Evolutionary conservation across 2,113 vertebrate species (phyloP), one percentile per base, ranked within the genome.

Genomic region (Pollachius pollachius): DNA sequence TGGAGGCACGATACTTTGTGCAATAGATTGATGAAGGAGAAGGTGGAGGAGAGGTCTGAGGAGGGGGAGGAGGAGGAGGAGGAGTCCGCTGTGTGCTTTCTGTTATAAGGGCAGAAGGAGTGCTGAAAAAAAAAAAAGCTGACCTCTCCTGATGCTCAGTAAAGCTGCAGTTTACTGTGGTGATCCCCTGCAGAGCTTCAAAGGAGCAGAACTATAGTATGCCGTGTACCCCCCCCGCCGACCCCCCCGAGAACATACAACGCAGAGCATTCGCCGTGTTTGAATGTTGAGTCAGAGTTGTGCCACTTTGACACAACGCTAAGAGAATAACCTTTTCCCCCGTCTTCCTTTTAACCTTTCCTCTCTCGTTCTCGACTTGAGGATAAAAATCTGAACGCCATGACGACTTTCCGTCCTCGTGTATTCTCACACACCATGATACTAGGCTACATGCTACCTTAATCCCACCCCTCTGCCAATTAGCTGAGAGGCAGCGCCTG

Each of bases 131-230:
- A 23, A 23, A 23, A 23, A 23, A 23, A 23, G 59, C 48, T 88
- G 81, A 89, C 85, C 75, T 83, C 70, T 75, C 37, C 72, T 79
- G 80, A 78, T 48, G n/a, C 54, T 70, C 75, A 11, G 70, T 61
- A 67, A 88, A 83, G 75, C 79, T 85, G 81, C 75, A 76, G 75
- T 88, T 87, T 87, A 81, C 82, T 84, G 82, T 73, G 66, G 69
- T 85, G 82, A 88, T 85, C 81, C 75, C 81, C 81, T 37, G 12
- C 64, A 61, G 81, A 77, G 62, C 71, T 72, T 65, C 82, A 68
- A 62, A 82, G 71, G 73, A 69, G 68, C 58, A 76, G 73, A 67
- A 54, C 72, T 73, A 72, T 74, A 56, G 66, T 58, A 68, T n/a
- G 48, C 54, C 60, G 1, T 48, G 9, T 48, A 48, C 41, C 7